Base-by-base conservation (phyloP, 2,113 vertebrate genomes). In the human (Homo sapiens) region DNA sequence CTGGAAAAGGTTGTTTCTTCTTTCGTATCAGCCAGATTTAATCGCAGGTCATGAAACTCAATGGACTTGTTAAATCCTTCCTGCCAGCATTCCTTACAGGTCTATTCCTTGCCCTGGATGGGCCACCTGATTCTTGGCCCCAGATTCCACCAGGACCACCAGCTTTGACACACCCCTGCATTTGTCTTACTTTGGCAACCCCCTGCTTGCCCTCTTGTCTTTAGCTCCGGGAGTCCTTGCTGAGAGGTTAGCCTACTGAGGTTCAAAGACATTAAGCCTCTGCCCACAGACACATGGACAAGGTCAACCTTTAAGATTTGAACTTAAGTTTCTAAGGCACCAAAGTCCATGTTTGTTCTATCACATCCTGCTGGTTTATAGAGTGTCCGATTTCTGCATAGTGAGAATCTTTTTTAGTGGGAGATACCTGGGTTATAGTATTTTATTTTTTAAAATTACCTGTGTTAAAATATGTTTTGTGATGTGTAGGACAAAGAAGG, bases 391-490 rank as follows among this genome's bases (percentile, higher is more conserved):
- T 92, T 96, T 92, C 70, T 92, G 84, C 45, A 30, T 4, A 95
- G 88, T 55, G 91, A 97, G 85, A 93, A 66, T 92, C 35, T n/a
- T 83, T 95, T 89, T 93, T 61, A 85, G 84, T 85, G 76, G 80
- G 76, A 92, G 18, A 97, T 72, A 96, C 76, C 81, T 93, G 52
- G 80, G 95, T 92, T 96, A 94, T 5, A 90, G 68, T 78, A 96
- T 95, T 96, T 76, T 96, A 92, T 96, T 96, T 96, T 61, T 61
- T 2, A 45, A n/a, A 84, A 95, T 66, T 81, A 85, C 55, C 78
- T 97, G 73, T 96, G 80, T 97, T 97, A 94, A 98, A 98, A 95
- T 92, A 96, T 97, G 95, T 96, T 97, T 98, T 98, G 98, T 97
- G 92, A 97, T 97, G 95, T 97, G 95, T 95, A 88, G 96, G 97